Evolutionary conservation across 2,797 vertebrate species (phyloP).

Genomic region (Mormyrus proboscirostris): DNA sequence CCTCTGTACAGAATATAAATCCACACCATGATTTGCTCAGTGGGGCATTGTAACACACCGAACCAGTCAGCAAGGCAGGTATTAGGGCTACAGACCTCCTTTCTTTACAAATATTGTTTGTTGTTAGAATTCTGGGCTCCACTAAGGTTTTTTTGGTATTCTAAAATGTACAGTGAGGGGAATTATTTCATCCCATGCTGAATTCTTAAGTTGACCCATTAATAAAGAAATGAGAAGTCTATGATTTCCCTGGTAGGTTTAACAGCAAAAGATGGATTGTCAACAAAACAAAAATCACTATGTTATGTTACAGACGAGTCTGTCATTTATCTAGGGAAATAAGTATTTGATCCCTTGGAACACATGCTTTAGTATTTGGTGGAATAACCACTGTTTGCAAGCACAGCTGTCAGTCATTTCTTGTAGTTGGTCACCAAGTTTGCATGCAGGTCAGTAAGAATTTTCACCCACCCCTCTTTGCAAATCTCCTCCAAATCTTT

Average conservation of each 20-base stretch:
- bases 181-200: background rate
- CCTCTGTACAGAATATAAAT: background rate
- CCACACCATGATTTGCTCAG: background rate
- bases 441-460: background rate
- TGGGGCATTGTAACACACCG: background rate
- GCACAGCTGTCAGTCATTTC: background rate
- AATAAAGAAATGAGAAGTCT: background rate
- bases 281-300: background rate
- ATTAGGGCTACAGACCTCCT: background rate
- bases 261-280: background rate
- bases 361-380: background rate
- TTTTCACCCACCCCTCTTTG: background rate
- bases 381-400: background rate
- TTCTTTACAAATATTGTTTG: constrained; percentile 35
- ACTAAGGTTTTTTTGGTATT: background rate
- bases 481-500: background rate
- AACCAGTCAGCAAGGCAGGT: background rate
- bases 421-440: background rate
- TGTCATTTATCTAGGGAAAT: background rate
- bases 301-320: background rate
- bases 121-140: background rate
- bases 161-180: background rate
- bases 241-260: background rate
- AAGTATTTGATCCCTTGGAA: background rate
- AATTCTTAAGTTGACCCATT: background rate